phyloP scores from a whole-genome alignment of 2,113 vertebrate genomes.

The Alouatta palliata region DNA sequence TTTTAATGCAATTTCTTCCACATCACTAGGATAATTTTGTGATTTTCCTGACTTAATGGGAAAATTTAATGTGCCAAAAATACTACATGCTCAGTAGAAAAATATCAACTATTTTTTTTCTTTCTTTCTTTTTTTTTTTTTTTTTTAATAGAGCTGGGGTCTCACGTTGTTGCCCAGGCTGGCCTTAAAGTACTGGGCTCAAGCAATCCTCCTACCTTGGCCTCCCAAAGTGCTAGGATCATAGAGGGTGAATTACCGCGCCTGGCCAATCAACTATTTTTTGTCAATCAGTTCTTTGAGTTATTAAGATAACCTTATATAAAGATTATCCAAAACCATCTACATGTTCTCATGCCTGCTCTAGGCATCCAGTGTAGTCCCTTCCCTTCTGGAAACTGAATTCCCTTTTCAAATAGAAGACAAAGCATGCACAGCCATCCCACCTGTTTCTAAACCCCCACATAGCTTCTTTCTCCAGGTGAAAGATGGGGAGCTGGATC shows the following conservation, averaged over 20 bases:
- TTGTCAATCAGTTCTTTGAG: neutral
- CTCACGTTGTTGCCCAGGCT: too few species aligned
- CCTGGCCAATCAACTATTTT: neutral
- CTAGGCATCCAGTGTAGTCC: neutral
- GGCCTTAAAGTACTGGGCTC: too few species aligned
- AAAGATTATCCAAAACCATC: neutral
- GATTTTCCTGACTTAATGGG: neutral
- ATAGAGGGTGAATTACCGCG: too few species aligned
- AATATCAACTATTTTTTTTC: neutral
- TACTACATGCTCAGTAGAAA: neutral
- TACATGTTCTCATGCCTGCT: neutral
- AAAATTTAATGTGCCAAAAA: conserved; percentile 2
- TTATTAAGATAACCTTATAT: neutral
- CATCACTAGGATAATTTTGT: neutral
- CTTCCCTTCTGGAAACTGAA: neutral
- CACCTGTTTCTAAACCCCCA: neutral
- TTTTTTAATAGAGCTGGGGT: too few species aligned
- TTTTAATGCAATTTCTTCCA: neutral
- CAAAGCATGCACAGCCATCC: neutral
- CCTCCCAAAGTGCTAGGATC: too few species aligned
- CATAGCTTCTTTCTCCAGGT: neutral
- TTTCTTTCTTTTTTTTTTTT: too few species aligned
- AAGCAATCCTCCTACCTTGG: too few species aligned
- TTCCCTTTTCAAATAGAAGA: neutral
- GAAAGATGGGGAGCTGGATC: neutral